These are phyloP conservation scores for Scytalopus superciliaris DNA, from an alignment of 2,113 vertebrate species.

Conservation along the genomic window DNA sequence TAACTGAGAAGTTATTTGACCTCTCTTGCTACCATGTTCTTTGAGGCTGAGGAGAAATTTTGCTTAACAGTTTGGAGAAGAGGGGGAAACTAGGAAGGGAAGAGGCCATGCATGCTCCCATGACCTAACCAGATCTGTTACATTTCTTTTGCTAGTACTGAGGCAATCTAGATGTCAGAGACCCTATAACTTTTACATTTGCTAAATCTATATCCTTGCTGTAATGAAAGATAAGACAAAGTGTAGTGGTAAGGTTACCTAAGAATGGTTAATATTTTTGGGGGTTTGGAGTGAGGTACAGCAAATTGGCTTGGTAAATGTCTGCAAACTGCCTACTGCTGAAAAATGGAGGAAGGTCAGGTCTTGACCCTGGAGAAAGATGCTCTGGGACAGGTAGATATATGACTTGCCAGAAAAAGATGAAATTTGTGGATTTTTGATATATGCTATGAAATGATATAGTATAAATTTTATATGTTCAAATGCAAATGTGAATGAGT, in stretches of 20 bases:
- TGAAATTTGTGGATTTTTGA: background rate
- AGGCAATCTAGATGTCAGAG: background rate
- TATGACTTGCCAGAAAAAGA: background rate
- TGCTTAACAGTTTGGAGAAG: background rate
- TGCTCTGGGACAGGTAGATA: background rate
- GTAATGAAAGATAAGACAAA: background rate
- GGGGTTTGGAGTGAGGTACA: background rate
- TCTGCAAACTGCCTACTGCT: background rate
- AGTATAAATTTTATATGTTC: background rate
- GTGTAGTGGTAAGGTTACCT: background rate
- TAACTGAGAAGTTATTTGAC: background rate
- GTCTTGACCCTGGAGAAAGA: background rate
- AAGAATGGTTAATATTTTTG: background rate
- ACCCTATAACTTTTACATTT: background rate
- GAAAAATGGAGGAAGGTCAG: background rate
- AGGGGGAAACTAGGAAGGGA: background rate
- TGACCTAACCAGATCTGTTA: background rate
- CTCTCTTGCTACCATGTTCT: background rate
- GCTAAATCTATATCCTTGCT: background rate
- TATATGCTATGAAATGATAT: background rate
- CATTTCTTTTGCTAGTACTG: background rate
- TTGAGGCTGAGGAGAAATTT: background rate
- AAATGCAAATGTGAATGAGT: background rate
- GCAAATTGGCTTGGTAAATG: background rate
- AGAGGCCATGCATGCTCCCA: background rate